Evolutionary conservation across 1,140 invertebrate genomes (phyloP).

Genomic region (Philaenus spumarius): DNA sequence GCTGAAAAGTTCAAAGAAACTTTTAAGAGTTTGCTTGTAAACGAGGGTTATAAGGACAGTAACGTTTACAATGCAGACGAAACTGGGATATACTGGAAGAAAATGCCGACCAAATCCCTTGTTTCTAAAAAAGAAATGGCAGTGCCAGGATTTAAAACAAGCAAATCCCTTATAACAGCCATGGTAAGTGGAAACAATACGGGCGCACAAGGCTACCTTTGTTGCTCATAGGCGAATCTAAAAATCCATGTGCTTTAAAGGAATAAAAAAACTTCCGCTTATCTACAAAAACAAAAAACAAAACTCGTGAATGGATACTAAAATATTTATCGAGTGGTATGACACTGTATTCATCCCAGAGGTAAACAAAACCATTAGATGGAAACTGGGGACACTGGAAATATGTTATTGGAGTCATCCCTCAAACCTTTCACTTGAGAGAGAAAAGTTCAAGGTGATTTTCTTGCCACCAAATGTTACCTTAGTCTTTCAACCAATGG

Average conservation of each 20-base stretch:
- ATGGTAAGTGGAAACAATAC: conserved; percentile 32
- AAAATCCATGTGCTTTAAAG: conserved; percentile 28
- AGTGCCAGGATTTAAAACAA: conserved; percentile 24
- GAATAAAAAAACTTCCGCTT: conserved; percentile 3
- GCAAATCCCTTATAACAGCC: conserved; percentile 36
- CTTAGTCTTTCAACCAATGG: conserved; percentile 36
- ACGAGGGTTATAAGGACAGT: conserved; percentile 29
- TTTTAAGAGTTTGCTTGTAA: conserved; percentile 18
- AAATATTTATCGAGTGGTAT: conserved; percentile 28
- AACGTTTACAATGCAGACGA: conserved; percentile 32
- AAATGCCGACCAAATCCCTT: conserved; percentile 26
- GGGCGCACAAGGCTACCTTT: conserved; percentile 28
- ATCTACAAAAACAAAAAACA: background rate
- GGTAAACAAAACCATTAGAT: conserved; percentile 30
- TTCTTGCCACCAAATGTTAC: conserved; percentile 40
- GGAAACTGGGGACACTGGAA: background rate
- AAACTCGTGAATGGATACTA: conserved; percentile 28
- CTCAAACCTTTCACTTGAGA: background rate
- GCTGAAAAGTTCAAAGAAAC: conserved; percentile 26
- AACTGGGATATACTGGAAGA: conserved; percentile 30
- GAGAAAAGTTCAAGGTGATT: conserved; percentile 23
- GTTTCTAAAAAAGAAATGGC: conserved; percentile 19
- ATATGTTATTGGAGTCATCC: background rate
- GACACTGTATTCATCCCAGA: conserved; percentile 21
- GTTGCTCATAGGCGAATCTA: conserved; percentile 29